Evolutionary conservation across 2,113 vertebrate genomes (phyloP), one percentile per base, ranked within the genome.

Genomic region (Silurus meridionalis): DNA sequence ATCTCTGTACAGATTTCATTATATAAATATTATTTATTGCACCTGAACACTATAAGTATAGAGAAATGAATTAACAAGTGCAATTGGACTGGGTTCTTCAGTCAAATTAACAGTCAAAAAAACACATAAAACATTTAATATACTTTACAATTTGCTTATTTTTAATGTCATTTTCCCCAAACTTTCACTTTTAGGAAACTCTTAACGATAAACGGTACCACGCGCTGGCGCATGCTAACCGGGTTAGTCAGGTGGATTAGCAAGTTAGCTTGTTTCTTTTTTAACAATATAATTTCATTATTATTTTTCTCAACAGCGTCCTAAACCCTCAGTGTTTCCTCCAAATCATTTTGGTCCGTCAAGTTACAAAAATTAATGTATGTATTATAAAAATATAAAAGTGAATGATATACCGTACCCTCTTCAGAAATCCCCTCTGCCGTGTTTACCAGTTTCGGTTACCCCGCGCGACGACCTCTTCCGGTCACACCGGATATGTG

Each of bases 381-480:
- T 19, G 4, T 1, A 21, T 63, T 2, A 6, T 21, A 63, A 63
- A 4, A 63, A 63, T 63, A 6, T 23, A 52, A 6, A 58, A 19
- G 4, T 13, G 19, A 46, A 48, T 7, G 3, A 23, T 21, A 37
- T 0, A 8, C 0, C 9, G 8, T 60, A 60, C 78, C 78, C 2
- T 61, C 5, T 21, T 80, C 28, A 7, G 28, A 7, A 23, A 80
- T 48, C 37, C 57, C 9, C 17, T 17, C 53, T 1, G 0, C 21
- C 25, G n/a, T 21, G 78, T 61, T 61, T 80, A 21, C 17, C 46
- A 8, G 21, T 46, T 80, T 80, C 23, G 5, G 87, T 88, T 88
- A 74, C 87, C 84, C 87, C 84, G 67, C 57, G 64, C 80, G 57
- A 86, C 87, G 14, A 28, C 6, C 58, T 23, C 23, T 80, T 80